Conservation (phyloP, 2,888 invertebrate genomes). For the Cryptocephalus moraei region DNA sequence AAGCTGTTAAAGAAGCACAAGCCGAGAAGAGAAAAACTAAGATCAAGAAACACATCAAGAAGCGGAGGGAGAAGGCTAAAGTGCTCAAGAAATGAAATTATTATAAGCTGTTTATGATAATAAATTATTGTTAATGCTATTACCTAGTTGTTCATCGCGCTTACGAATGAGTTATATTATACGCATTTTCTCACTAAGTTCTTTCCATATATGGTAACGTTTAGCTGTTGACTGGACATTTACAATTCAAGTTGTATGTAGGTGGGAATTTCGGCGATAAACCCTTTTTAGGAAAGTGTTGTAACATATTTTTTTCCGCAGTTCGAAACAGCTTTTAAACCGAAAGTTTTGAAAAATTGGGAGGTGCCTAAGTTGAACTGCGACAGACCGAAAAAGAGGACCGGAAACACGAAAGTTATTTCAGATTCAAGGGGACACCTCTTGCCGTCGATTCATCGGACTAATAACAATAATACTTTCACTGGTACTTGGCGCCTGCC, state of each 20-base stretch:
- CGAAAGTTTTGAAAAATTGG: constrained; percentile 55
- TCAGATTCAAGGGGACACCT: constrained; percentile 56
- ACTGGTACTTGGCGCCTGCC: constrained; percentile 23
- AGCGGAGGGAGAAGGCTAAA: constrained; percentile 77
- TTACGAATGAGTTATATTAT: too few species aligned
- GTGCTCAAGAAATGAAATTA: constrained; percentile 36
- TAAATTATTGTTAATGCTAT: too few species aligned
- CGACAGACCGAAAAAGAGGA: constrained; percentile 39
- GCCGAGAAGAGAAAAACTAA: constrained; percentile 84
- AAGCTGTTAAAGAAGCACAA: constrained; percentile 76
- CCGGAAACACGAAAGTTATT: constrained; percentile 45
- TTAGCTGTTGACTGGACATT: too few species aligned
- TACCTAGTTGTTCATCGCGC: too few species aligned
- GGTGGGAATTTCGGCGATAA: too few species aligned
- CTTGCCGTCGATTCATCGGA: constrained; percentile 47
- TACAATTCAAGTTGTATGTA: too few species aligned
- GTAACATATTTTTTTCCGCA: constrained; percentile 10
- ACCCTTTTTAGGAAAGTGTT: too few species aligned
- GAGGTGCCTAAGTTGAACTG: constrained; percentile 55
- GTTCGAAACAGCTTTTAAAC: constrained; percentile 52
- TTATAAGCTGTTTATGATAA: not conserved
- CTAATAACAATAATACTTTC: constrained; percentile 34
- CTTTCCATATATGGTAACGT: too few species aligned
- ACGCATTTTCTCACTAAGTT: too few species aligned
- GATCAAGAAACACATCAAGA: constrained; percentile 89